phyloP scores from a whole-genome alignment of 1,140 invertebrate genomes.

The Globodera ellingtonae region DNA sequence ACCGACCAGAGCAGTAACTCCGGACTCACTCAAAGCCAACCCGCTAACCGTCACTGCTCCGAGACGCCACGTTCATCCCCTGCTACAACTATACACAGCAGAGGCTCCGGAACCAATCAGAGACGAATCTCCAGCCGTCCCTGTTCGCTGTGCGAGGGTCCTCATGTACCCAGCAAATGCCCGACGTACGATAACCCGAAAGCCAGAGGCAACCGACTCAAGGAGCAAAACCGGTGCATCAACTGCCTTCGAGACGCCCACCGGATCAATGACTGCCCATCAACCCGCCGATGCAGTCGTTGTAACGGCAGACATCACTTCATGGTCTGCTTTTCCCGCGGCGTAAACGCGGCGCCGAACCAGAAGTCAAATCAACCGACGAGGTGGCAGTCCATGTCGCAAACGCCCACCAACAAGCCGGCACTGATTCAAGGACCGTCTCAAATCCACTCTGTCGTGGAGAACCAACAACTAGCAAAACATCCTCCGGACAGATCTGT shows the following conservation, averaged over 20 bases:
- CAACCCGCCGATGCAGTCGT: background rate
- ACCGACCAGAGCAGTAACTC: too few relatives aligned
- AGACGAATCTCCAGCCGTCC: too few relatives aligned
- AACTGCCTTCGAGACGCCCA: background rate
- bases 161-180: too few relatives aligned
- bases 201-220: too few relatives aligned
- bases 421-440: background rate
- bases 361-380: background rate
- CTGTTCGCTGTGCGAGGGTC: too few relatives aligned
- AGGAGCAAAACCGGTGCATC: too few relatives aligned
- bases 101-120: too few relatives aligned
- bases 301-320: constrained; percentile 2
- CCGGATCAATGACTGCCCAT: background rate
- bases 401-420: background rate
- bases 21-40: too few relatives aligned
- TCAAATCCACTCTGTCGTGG: background rate
- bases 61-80: too few relatives aligned
- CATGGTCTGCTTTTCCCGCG: background rate
- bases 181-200: too few relatives aligned
- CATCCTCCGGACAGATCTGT: background rate
- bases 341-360: background rate
- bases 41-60: too few relatives aligned
- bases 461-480: background rate
- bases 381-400: background rate
- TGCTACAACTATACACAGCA: too few relatives aligned